Evolutionary conservation across 2,113 vertebrate species (phyloP), one percentile per base, ranked within the genome.

Genomic region (Protomyctophum bolini): DNA sequence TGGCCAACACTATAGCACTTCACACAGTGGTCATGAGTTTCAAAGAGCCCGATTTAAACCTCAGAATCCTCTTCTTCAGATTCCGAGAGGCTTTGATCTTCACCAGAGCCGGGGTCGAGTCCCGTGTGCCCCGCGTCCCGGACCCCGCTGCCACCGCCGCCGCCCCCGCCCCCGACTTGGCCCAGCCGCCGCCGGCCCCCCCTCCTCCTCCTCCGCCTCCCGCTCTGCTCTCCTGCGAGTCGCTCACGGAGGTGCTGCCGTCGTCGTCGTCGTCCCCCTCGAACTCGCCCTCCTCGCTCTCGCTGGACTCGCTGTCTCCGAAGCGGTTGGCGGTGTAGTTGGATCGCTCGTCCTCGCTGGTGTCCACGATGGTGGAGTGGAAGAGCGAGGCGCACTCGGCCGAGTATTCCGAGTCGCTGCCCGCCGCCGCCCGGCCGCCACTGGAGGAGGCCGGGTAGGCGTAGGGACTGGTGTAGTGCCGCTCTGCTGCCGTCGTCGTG

Each of bases 1-100:
- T 41, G 33, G 33, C 33, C 33, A 41, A 6, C 33, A 41, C 33
- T 41, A 41, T 41, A 41, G 33, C 33, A 41, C 33, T 50, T 97
- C 92, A 98, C 47, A 99, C 95, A 0, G 97, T 99, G 0, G 97
- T 99, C 97, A 99, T 99, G 72, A 98, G 93, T 78, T 97, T 98
- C 76, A 99, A 88, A 1, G 97, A 98, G 56, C 97, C 96, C 0
- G 96, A 96, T 52, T 95, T 92, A 88, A 97, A 98, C 74, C 95
- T 92, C 0, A 98, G 94, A 81, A 99, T 98, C 79, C 95, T 98
- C 93, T 94, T 99, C 92, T 99, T 99, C 82, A 99, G 94, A 84
- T 96, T 96, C 60, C 96, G 96, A 0, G 97, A 98, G 0, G 97
- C 97, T 84, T 98, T 99, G 65, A 99, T 97, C 90, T 97, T 98